phyloP scores from a whole-genome alignment of 2,888 invertebrate species.

The Meganola albula region DNA sequence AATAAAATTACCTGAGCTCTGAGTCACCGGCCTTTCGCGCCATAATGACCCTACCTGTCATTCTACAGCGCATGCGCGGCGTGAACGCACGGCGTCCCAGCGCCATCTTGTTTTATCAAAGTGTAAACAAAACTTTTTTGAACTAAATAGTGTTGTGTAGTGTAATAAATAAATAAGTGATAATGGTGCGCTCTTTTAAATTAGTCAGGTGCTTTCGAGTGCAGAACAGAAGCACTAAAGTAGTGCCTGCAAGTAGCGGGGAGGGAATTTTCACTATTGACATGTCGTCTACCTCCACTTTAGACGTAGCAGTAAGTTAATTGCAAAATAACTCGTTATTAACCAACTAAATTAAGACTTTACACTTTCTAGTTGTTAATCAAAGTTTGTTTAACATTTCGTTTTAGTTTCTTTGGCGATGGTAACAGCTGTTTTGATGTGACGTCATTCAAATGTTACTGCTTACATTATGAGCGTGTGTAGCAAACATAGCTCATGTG shows the following conservation, averaged over 20 bases:
- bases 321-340: slow-evolving; percentile 21
- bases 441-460: slow-evolving; percentile 21
- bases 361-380: not conserved
- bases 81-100: slow-evolving; percentile 50
- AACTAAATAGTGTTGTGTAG: slow-evolving; percentile 28
- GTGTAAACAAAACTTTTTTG: slow-evolving; percentile 24
- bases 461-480: too few species aligned
- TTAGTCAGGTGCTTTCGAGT: slow-evolving; percentile 57
- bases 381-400: slow-evolving; percentile 11
- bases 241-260: slow-evolving; percentile 48
- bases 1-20: slow-evolving; percentile 43
- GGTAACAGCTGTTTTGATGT: slow-evolving; percentile 27
- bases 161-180: slow-evolving; percentile 19
- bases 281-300: slow-evolving; percentile 58
- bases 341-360: slow-evolving; percentile 9
- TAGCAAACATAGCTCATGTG: too few species aligned
- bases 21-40: slow-evolving; percentile 41
- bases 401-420: slow-evolving; percentile 10
- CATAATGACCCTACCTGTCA: slow-evolving; percentile 61
- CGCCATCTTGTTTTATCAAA: slow-evolving; percentile 25
- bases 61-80: slow-evolving; percentile 47
- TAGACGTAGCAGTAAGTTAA: slow-evolving; percentile 62
- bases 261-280: slow-evolving; percentile 61
- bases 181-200: slow-evolving; percentile 62
- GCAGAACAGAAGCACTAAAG: slow-evolving; percentile 53